Evolutionary conservation across 2,888 invertebrate species (phyloP), one percentile per base, ranked within the genome.

Genomic region (Cephus spinipes): DNA sequence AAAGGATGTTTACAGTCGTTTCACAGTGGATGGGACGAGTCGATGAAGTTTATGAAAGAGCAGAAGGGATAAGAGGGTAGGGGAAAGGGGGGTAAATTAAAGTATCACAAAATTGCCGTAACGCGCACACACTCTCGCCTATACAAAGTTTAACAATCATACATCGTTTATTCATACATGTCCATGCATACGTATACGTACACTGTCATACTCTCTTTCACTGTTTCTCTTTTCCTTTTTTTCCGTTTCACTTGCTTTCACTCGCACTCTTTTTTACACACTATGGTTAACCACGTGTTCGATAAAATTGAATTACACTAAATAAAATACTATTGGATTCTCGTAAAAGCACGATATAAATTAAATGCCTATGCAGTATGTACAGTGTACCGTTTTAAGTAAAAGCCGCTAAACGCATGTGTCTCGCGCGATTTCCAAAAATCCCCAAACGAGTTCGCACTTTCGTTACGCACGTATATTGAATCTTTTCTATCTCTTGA

Each of bases 361-460:
- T 32, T 91, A 91, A 91, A 90, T 91, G 90, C 90, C 86, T 86
- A 90, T 90, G 90, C 89, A 84, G 82, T 91, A 90, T 90, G 85
- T 90, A 90, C 90, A 90, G 81, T 75, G 71, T 78, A 79, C 82
- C 83, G 84, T 85, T 55, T 89, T 91, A 91, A 91, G 91, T 91
- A 91, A 89, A 91, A 89, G 90, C 90, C 90, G 91, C 89, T 87
- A 86, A 74, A 55, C 55, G 23, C 55, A 55, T 23, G 9, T 55
- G 55, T 55, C 55, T 23, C 40, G 55, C 55, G 55, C 55, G 0
- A 9, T 55, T 55, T 55, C 55, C 55, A 55, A 55, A 55, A 55
- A 55, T 55, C 23, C 23, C 9, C 15, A 55, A 23, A 55, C 40
- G 6, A 4, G 40, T 23, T 40, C 6, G 6, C 2, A 55, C 1